Evolutionary conservation across 1,140 invertebrate species (phyloP), one percentile per base, ranked within the genome.

Genomic region (Eueides isabella): DNA sequence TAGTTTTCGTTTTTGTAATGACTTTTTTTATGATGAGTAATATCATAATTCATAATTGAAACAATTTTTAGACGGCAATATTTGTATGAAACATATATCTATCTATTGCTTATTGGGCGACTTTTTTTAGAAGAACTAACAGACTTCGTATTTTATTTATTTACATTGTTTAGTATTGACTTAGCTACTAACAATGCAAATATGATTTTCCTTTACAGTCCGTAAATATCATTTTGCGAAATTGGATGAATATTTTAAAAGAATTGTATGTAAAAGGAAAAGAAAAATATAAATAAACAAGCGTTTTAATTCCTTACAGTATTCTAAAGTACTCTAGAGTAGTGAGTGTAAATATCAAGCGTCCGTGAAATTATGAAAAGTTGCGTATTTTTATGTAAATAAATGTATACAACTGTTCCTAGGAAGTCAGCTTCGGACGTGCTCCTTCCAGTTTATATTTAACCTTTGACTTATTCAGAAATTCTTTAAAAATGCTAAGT

Each of bases 361-460:
- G 7, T 55, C 38, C n/a, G 38, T 72, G 41, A 71, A 44, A 71
- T 65, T 29, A 69, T 38, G 48, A 62, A 55, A 38, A 28, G 16
- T 61, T 28, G 55, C 55, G 30, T 61, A 35, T 23, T 61, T 72
- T 64, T 63, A 38, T 72, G 44, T 61, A 66, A 61, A 67, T 55
- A 72, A 61, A 72, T 72, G 63, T 30, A 64, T 48, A 62, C 38
- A 72, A 67, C 23, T 67, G 64, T 72, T 67, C 61, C 63, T 66
- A 67, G 44, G 64, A 67, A 72, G 62, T 38, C n/a, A 65, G 71
- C 19, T 41, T 16, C 64, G 65, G 71, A 61, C 71, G 65, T 62
- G 65, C 31, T 19, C 33, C 41, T 44, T 73, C 64, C 41, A 67
- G 67, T 63, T 73, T 38, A 62, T 62, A 69, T 69, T 69, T 16